Evolutionary conservation across 2,888 invertebrate genomes (phyloP).

Genomic region (Chymomyza amoena): DNA sequence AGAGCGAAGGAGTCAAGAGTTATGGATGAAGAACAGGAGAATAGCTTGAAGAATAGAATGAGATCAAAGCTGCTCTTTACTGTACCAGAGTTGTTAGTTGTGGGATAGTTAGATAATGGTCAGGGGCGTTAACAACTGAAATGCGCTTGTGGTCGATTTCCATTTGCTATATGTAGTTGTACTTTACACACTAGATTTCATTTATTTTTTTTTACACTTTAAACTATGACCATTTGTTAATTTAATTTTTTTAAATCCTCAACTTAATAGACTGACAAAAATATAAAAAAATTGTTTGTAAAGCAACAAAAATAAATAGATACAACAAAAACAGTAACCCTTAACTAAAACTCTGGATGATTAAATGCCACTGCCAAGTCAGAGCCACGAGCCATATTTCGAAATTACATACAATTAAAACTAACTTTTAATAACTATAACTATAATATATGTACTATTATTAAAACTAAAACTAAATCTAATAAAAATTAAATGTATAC

Average conservation of each 20-base stretch:
- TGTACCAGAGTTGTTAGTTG: neutral
- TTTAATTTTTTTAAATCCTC: slow-evolving; percentile 43
- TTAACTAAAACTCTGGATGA: slow-evolving; percentile 15
- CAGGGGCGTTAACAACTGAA: neutral
- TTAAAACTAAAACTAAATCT: slow-evolving; percentile 52
- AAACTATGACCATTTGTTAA: neutral
- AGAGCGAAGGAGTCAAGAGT: neutral
- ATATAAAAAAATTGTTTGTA: slow-evolving; percentile 19
- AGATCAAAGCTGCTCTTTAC: neutral
- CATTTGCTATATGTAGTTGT: slow-evolving; percentile 11
- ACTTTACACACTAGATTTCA: neutral
- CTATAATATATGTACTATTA: slow-evolving; percentile 58
- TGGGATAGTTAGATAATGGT: neutral
- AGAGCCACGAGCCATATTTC: slow-evolving; percentile 74
- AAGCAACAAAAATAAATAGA: slow-evolving; percentile 25
- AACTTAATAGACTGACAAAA: slow-evolving; percentile 74
- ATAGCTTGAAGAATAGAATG: neutral
- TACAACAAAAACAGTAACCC: slow-evolving; percentile 19
- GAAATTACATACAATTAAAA: slow-evolving; percentile 62
- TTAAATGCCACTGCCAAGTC: slow-evolving; percentile 65
- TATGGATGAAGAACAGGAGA: neutral
- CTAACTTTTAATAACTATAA: slow-evolving; percentile 68
- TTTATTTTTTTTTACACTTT: neutral
- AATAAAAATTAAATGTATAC: slow-evolving; percentile 30
- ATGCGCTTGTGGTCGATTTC: slow-evolving; percentile 36